Percentiles rank a stretch among this genome's conserved stretches.
phyloP scores from a whole-genome alignment of 1,140 invertebrate genomes.

The Bacillus rossius region DNA sequence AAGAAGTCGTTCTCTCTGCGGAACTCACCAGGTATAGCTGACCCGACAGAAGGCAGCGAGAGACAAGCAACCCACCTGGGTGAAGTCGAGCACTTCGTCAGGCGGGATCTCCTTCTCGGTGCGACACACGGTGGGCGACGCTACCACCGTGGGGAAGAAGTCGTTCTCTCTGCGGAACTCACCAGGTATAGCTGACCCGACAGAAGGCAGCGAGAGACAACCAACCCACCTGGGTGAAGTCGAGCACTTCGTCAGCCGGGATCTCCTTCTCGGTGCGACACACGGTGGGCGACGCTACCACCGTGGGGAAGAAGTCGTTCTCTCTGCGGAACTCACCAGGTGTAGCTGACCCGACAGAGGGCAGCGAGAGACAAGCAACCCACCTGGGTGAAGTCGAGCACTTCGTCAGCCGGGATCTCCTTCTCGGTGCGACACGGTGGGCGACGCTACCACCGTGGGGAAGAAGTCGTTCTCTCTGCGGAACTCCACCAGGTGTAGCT shows the following conservation, averaged over 20 bases:
- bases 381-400: conserved; percentile 63
- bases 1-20: conserved; percentile 64
- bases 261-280: conserved; percentile 58
- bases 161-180: conserved; percentile 71
- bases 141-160: conserved; percentile 76
- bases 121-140: conserved; percentile 61
- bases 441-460: conserved; percentile 81
- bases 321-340: conserved; percentile 79
- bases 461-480: conserved; percentile 63
- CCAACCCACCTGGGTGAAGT: conserved; percentile 64
- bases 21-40: conserved; percentile 87
- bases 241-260: conserved; percentile 58
- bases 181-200: too few species aligned
- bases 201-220: too few species aligned
- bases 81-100: conserved; percentile 72
- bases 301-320: conserved; percentile 64
- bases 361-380: too few species aligned
- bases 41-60: too few species aligned
- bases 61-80: too few species aligned
- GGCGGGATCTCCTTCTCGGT: conserved; percentile 54
- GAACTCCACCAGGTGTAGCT: background rate
- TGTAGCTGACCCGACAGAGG: too few species aligned
- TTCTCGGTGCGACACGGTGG: conserved; percentile 53
- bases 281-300: conserved; percentile 74
- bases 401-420: conserved; percentile 60